Evolutionary conservation across 2,888 invertebrate genomes (phyloP).

Genomic region (Yponomeuta sedellus): DNA sequence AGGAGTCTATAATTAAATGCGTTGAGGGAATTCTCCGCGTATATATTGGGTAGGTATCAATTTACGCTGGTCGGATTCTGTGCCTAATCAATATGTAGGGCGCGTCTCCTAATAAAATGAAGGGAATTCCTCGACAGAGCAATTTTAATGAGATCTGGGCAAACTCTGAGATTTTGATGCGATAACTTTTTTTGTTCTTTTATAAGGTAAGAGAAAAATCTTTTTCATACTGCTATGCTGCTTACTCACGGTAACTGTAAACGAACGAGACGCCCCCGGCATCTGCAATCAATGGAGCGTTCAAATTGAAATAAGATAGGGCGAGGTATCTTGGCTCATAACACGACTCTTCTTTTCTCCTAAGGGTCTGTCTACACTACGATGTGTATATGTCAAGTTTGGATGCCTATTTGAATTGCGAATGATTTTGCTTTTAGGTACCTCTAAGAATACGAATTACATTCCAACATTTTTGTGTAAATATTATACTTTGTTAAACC

Average conservation of each 20-base stretch:
- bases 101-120: constrained; percentile 57
- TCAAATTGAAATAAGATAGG: constrained; percentile 74
- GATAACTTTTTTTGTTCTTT: constrained; percentile 72
- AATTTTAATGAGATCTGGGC: constrained; percentile 73
- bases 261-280: constrained; percentile 55
- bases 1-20: not conserved
- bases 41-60: not conserved
- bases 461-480: too few species aligned
- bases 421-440: too few species aligned
- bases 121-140: constrained; percentile 66
- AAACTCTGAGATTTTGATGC: constrained; percentile 64
- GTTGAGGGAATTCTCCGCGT: not conserved
- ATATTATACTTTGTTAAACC: too few species aligned
- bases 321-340: constrained; percentile 58
- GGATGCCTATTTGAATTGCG: too few species aligned
- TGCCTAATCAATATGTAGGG: constrained; percentile 20
- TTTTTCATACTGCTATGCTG: constrained; percentile 4
- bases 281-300: constrained; percentile 75
- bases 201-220: constrained; percentile 6
- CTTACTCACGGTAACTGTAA: constrained; percentile 44
- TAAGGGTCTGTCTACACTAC: constrained; percentile 21
- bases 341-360: constrained; percentile 37
- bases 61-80: not conserved
- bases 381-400: too few species aligned
- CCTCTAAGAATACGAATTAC: too few species aligned